Evolutionary conservation across 2,113 vertebrate species (phyloP), one percentile per base, ranked within the genome.

Genomic region (Clarias magur): DNA sequence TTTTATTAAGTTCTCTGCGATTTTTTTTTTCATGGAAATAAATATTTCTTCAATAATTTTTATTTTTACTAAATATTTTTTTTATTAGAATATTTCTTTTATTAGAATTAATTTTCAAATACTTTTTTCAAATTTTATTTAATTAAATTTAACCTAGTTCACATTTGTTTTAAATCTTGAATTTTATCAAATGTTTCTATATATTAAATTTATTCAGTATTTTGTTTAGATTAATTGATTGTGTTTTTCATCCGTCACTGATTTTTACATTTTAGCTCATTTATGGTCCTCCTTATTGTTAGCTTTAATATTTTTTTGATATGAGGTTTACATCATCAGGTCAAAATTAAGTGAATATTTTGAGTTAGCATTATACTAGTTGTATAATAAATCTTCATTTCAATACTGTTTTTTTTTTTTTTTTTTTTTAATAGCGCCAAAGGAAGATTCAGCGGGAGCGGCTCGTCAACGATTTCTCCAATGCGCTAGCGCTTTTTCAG

Each of bases 381-480:
- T 30, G 25, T 16, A 76, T 53, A 76, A 25, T 53, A 0, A 76
- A 0, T 25, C 13, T n/a, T n/a, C 21, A 5, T 23, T 63, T 19
- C 6, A 63, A 21, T 17, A n/a, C n/a, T n/a, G n/a, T n/a, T n/a
- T n/a, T n/a, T n/a, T n/a, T n/a, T n/a, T n/a, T n/a, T n/a, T n/a
- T n/a, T n/a, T n/a, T n/a, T n/a, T n/a, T n/a, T n/a, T n/a, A n/a
- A n/a, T n/a, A n/a, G n/a, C 95, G 98, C 84, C 98, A 99, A 91
- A 97, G 96, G 75, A 99, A 98, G 92, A 93, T 99, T 84, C 98
- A 98, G 92, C 97, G 95, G 91, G 98, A 99, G 42, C 96, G 98
- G 34, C 94, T 99, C 48, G 92, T 99, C 89, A 96, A 93, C 7
- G 98, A 99, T 86, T 99, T 99, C 91, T 97, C 97, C 70, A 94